Base-by-base conservation (phyloP, 2,113 vertebrate species). In the Ramphastos sulfuratus region DNA sequence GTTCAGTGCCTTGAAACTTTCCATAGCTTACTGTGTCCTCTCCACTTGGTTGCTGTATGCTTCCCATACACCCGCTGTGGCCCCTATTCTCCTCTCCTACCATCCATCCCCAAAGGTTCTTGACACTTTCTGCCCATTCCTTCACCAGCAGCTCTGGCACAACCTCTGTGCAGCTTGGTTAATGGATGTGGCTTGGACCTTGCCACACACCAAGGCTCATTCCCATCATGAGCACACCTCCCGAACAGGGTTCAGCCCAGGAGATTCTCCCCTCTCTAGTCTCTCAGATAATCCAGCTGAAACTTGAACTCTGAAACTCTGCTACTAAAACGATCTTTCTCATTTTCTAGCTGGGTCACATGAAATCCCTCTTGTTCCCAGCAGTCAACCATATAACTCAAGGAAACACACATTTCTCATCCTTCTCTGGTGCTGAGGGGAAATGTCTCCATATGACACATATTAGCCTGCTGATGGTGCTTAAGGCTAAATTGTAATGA, bases 171-270 rank as follows among this genome's bases (percentile, higher is more conserved):
- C 31, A 27, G 25, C 30, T 39, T 6, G 1, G 4, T 28, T 42
- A 64, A 31, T 4, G 16, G 50, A 28, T 0, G 0, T 0, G 4
- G 70, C 78, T n/a, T 31, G 30, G 77, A 39, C 3, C 4, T 31
- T 6, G 15, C 7, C 50, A 60, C 35, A 23, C 54, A 64, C 10
- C 8, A 27, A 33, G 33, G 33, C 13, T 78, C 8, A 28, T 27
- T 44, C 61, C 44, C 70, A 78, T 2, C 25, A 6, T 2, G 4
- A 81, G 8, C 0, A 2, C 33, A 42, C 8, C 15, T 71, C 55
- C 16, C 16, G 65, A 74, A 61, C 4, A 20, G 12, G 35, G 48
- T 13, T 60, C 84, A 91, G 42, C 6, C 33, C 37, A 44, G 20
- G 71, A 44, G 12, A 54, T 25, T 30, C 13, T 37, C 11, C 4